These are phyloP conservation scores for Ctenopoma multispine DNA, from an alignment of 2,797 vertebrate genomes.

Conservation along the genomic window DNA sequence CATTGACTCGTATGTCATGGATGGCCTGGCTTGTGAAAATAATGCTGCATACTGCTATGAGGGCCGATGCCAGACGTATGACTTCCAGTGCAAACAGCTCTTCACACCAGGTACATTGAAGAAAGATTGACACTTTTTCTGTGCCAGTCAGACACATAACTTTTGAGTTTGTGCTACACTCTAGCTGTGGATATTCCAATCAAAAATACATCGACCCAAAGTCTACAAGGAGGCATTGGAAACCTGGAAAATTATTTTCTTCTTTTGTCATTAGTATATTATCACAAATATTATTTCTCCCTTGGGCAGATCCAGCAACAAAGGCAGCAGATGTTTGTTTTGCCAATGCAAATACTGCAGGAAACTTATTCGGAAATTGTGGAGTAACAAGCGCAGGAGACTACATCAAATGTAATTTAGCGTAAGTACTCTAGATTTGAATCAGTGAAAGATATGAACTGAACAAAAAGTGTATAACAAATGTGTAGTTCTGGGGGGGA, in stretches of 20 bases:
- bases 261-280: conserved; percentile 16
- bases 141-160: too few relatives aligned
- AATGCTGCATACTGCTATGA: conserved; percentile 88
- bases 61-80: conserved; percentile 89
- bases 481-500: neutral
- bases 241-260: neutral
- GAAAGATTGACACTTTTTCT: neutral
- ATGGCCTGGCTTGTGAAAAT: conserved; percentile 84
- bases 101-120: conserved; percentile 83
- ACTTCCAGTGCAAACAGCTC: conserved; percentile 87
- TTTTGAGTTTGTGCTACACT: neutral
- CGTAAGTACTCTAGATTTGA: conserved; percentile 80
- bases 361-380: conserved; percentile 89
- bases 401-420: conserved; percentile 73
- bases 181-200: neutral
- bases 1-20: conserved; percentile 85
- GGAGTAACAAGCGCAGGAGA: conserved; percentile 39
- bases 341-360: conserved; percentile 77
- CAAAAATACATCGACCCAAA: neutral
- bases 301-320: conserved; percentile 77
- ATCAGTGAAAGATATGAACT: neutral
- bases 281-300: conserved; percentile 15
- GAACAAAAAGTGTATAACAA: neutral
- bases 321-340: conserved; percentile 88
- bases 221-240: neutral